Evolutionary conservation across 2,797 vertebrate species (phyloP).

Genomic region (Spinus pinus): DNA sequence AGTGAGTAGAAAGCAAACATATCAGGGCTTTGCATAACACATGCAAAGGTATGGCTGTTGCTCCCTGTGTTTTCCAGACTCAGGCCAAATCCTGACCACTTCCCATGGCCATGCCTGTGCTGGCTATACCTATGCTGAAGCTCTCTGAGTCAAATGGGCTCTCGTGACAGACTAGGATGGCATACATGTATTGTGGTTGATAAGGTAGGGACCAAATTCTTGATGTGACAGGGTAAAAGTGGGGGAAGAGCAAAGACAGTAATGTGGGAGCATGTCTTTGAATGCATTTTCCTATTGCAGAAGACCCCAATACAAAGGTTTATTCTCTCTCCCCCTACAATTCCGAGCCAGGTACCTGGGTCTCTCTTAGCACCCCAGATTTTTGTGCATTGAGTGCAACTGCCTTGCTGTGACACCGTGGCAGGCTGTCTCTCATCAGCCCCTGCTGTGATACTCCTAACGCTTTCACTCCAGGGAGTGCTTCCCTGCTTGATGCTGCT

Average conservation of each 20-base stretch:
- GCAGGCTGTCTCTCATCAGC: constrained; percentile 65
- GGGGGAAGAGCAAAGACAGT: not conserved
- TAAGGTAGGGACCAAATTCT: not conserved
- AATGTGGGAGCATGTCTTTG: not conserved
- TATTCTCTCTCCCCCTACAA: not conserved
- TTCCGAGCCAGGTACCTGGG: not conserved
- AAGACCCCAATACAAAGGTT: not conserved
- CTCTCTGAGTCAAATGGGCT: not conserved
- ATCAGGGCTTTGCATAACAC: not conserved
- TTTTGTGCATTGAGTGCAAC: not conserved
- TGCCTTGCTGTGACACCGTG: not conserved
- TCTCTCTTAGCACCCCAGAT: constrained; percentile 26
- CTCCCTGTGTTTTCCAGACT: not conserved
- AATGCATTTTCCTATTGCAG: not conserved
- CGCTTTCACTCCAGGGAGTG: constrained; percentile 72
- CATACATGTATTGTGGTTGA: accelerated
- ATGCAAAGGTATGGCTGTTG: not conserved
- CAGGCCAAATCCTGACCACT: not conserved
- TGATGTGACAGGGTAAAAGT: not conserved
- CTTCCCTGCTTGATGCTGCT: constrained; percentile 70
- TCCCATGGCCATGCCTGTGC: not conserved
- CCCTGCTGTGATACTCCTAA: constrained; percentile 65
- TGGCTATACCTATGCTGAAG: not conserved
- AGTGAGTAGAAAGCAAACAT: not conserved
- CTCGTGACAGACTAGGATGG: accelerated